Conservation (phyloP, 2,797 vertebrate genomes). For the Acanthurus lineatus region DNA sequence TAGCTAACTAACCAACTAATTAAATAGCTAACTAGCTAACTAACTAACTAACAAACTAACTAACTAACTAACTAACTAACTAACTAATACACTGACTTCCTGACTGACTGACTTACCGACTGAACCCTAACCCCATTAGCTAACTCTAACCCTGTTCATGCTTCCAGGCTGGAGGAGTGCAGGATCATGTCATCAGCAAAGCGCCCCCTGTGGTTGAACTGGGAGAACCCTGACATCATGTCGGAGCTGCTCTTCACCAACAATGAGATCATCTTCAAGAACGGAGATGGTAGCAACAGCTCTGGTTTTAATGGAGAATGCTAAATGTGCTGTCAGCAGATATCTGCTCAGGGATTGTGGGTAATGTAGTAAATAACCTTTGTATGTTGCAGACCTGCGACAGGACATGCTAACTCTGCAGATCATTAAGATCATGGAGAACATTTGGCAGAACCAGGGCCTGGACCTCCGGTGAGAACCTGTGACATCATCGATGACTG, state of each 20-base stretch:
- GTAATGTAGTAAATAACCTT: too few species aligned
- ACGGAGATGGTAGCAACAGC: conserved; percentile 90
- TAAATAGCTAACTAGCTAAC: too few species aligned
- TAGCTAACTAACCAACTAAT: conserved; percentile 56
- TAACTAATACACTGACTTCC: too few species aligned
- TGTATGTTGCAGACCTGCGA: conserved; percentile 88
- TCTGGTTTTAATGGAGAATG: too few species aligned
- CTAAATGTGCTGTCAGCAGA: too few species aligned
- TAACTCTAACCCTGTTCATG: neutral
- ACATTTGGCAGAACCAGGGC: conserved; percentile 99
- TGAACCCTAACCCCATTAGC: too few species aligned
- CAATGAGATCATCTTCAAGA: conserved; percentile 99
- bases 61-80: too few species aligned
- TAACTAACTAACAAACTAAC: too few species aligned
- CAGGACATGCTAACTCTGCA: conserved; percentile 99
- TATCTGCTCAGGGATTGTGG: too few species aligned
- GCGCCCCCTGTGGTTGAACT: conserved; percentile 97
- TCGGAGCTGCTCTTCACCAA: conserved; percentile 98
- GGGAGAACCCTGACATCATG: conserved; percentile 99
- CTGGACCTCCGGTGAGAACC: conserved; percentile 95
- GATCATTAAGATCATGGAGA: conserved; percentile 99
- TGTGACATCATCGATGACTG: conserved; percentile 64
- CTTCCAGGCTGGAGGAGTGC: conserved; percentile 94
- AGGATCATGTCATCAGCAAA: conserved; percentile 99
- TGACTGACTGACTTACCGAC: neutral